phyloP scores from a whole-genome alignment of 2,113 vertebrate species.

The Pongo abelii region DNA sequence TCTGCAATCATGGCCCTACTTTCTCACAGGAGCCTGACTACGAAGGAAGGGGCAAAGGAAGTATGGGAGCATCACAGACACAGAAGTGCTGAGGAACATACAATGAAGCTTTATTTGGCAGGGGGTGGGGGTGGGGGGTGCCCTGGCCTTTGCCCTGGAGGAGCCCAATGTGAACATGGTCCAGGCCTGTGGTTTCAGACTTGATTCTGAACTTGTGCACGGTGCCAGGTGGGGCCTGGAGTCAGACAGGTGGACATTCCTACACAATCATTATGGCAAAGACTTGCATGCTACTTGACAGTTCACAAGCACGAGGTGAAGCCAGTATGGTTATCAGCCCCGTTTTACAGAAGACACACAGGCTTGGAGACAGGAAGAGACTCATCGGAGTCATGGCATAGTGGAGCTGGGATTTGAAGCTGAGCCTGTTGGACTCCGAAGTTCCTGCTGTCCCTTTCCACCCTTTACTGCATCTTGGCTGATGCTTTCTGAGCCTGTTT shows the following conservation, averaged over 20 bases:
- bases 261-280: not conserved
- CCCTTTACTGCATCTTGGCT: not conserved
- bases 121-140: too few relatives aligned
- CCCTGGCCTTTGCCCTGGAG: not conserved
- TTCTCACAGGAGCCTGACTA: not conserved
- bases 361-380: not conserved
- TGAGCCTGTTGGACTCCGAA: not conserved
- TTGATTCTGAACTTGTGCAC: not conserved
- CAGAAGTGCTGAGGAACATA: accelerated
- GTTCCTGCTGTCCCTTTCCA: too few relatives aligned
- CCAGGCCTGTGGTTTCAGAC: not conserved
- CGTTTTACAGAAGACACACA: not conserved
- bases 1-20: not conserved
- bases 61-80: not conserved
- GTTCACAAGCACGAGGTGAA: not conserved
- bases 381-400: accelerated
- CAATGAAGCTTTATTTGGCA: accelerated
- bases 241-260: not conserved
- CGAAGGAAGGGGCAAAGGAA: not conserved
- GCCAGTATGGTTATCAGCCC: not conserved
- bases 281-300: too few relatives aligned
- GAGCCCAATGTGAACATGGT: too few relatives aligned
- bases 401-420: not conserved
- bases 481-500: not conserved
- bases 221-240: not conserved